Conservation (phyloP, 2,113 vertebrate genomes). For the Amphilophus citrinellus region DNA sequence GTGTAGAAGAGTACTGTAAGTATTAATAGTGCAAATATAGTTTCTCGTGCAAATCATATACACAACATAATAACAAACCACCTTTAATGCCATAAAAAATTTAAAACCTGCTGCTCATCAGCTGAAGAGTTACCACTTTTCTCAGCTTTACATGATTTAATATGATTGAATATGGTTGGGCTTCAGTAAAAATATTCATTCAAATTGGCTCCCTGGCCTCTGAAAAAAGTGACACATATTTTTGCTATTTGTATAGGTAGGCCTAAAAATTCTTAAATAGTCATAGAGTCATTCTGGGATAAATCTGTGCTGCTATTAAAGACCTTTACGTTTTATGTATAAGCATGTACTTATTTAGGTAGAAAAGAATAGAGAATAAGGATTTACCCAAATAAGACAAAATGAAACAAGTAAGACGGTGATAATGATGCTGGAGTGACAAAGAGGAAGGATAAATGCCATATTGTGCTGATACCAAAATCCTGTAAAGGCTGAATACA, state of each 20-base stretch:
- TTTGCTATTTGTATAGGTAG: neutral
- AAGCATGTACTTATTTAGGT: neutral
- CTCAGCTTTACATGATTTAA: neutral
- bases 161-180: neutral
- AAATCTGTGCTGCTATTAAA: neutral
- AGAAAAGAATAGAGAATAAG: neutral
- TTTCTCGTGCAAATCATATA: neutral
- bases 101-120: neutral
- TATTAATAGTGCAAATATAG: constrained; percentile 3
- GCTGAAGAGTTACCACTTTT: neutral
- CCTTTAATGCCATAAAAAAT: neutral
- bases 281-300: neutral
- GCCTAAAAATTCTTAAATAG: neutral
- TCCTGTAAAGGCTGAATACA: constrained; percentile 36
- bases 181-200: neutral
- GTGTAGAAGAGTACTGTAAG: neutral
- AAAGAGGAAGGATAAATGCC: neutral
- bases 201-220: neutral
- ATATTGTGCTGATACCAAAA: constrained; percentile 15
- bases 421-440: constrained; percentile 14
- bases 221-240: neutral
- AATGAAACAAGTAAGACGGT: neutral
- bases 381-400: neutral
- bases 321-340: neutral
- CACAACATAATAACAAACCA: neutral